These are phyloP conservation scores for Uria lomvia DNA, from an alignment of 2,113 vertebrate species.

Conservation along the genomic window DNA sequence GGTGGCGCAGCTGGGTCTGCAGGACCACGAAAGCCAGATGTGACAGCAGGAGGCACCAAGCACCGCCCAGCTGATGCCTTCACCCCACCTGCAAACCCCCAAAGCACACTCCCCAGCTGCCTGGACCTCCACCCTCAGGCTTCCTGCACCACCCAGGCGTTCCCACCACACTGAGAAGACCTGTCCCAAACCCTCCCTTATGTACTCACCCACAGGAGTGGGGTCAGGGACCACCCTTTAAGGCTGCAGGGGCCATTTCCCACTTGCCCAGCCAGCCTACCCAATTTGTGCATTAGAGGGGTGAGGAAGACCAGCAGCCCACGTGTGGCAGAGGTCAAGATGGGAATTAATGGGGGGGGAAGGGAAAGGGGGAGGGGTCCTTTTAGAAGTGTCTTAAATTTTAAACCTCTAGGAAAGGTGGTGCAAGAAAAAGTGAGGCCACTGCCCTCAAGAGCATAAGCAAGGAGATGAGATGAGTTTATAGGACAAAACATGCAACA, in stretches of 20 bases:
- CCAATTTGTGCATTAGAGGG: neutral
- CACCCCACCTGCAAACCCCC: neutral
- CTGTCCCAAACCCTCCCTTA: neutral
- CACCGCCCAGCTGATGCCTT: neutral
- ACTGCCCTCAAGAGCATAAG: neutral
- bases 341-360: neutral
- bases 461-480: neutral
- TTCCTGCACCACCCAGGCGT: neutral
- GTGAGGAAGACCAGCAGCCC: fast-evolving
- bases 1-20: neutral
- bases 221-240: fast-evolving
- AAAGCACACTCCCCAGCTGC: neutral
- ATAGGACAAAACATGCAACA: neutral
- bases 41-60: neutral
- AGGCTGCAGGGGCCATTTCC: neutral
- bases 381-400: neutral
- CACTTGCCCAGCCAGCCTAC: neutral
- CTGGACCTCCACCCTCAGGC: neutral
- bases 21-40: neutral
- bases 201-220: fast-evolving
- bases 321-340: fast-evolving
- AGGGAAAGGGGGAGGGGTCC: no score
- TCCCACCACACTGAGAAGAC: neutral
- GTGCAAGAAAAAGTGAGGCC: neutral
- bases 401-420: neutral